Conservation (phyloP, 2,113 vertebrate species). For the Parotia lawesii region DNA sequence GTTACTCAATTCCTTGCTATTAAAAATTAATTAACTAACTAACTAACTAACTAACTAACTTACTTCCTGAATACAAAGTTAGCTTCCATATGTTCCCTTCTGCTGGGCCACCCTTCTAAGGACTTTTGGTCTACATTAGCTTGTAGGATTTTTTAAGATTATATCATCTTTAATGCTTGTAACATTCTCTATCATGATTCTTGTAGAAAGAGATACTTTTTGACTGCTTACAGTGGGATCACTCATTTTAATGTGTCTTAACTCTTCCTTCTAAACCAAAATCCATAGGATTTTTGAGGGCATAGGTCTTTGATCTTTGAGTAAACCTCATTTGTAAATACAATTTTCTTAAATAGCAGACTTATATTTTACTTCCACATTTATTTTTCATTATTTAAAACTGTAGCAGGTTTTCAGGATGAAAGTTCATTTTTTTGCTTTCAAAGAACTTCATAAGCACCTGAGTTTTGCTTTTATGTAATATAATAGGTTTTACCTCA, state of each 20-base stretch:
- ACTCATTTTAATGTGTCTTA: constrained; percentile 30
- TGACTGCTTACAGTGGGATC: neutral
- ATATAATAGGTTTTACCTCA: constrained; percentile 35
- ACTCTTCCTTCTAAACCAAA: constrained; percentile 22
- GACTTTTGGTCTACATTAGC: neutral
- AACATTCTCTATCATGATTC: neutral
- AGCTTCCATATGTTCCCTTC: neutral
- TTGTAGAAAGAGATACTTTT: neutral
- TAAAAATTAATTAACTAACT: neutral
- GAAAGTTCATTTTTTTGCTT: neutral
- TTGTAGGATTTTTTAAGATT: neutral
- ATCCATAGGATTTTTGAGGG: neutral
- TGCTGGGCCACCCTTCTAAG: neutral
- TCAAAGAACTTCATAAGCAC: constrained; percentile 42
- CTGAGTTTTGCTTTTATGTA: constrained; percentile 15
- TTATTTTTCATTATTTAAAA: constrained; percentile 30
- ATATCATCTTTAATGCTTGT: neutral
- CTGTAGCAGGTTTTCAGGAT: neutral
- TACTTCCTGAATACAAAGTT: neutral
- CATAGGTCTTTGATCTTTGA: constrained; percentile 14
- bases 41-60: no score
- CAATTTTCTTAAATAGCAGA: constrained; percentile 31
- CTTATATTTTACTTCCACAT: constrained; percentile 22
- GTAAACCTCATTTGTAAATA: constrained; percentile 33
- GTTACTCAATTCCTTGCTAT: neutral